A percentile compares a stretch with the other conserved stretches of the same genome.
phyloP scores from a whole-genome alignment of 1,140 invertebrate species.

The Lepidostoma basale region DNA sequence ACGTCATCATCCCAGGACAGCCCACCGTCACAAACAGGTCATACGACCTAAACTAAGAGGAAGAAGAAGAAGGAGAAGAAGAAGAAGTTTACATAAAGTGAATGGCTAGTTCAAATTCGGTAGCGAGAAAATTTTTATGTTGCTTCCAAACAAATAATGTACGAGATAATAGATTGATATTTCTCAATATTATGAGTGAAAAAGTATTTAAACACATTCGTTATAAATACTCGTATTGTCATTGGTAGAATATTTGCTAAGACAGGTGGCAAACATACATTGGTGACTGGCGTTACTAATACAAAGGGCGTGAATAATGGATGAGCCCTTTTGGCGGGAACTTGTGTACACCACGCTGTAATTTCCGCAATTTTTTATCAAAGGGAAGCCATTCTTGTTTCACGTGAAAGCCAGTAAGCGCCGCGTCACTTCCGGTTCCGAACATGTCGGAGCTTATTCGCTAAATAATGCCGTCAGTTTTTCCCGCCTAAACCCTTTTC shows the following conservation, averaged over 20 bases:
- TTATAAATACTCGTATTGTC: no score
- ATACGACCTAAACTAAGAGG: no score
- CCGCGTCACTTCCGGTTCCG: conserved; percentile 14
- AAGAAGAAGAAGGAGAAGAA: no score
- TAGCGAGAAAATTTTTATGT: no score
- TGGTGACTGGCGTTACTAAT: conserved; percentile 13
- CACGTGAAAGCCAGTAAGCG: conserved; percentile 2
- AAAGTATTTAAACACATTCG: no score
- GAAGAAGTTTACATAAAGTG: no score
- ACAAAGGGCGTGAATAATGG: conserved; percentile 27
- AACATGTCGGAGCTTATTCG: not conserved
- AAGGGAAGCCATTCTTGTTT: conserved; percentile 17
- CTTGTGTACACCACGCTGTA: conserved; percentile 21
- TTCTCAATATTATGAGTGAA: no score
- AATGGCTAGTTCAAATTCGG: no score
- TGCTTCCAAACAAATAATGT: no score
- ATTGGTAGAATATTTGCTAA: not conserved
- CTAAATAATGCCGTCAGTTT: conserved; percentile 19
- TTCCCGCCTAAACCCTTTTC: conserved; percentile 1
- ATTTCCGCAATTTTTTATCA: conserved; percentile 23
- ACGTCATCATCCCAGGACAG: no score
- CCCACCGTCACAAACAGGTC: no score
- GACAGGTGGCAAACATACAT: conserved; percentile 24
- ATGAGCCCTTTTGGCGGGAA: conserved; percentile 15
- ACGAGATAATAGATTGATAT: no score